Evolutionary conservation across 1,140 invertebrate species (phyloP), one percentile per base, ranked within the genome.

Genomic region (Augochlora pura): DNA sequence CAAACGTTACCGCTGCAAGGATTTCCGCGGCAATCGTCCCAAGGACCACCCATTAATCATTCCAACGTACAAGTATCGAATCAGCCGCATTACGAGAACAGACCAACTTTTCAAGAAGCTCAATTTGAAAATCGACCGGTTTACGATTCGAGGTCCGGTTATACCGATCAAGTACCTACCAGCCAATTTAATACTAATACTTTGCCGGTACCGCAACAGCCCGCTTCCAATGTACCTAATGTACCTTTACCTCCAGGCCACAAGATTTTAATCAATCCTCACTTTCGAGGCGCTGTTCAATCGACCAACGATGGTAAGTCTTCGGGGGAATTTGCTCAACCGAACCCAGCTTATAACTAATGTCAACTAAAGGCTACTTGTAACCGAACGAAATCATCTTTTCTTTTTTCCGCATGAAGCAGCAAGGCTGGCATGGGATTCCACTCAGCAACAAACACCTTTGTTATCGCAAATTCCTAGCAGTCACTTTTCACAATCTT

Each of bases 201-300:
- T 52, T 73, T 77, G 75, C 80, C 81, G 60, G 79, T 82, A 64
- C 66, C 82, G 10, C 87, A 82, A 84, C 84, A 84, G 71, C 78
- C 84, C 52, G 21, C 74, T 59, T 66, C 79, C 60, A 80, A 84
- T 82, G 77, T 77, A 69, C 81, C 88, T 39, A 87, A 83, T 81
- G 83, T 91, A 62, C 85, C 88, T 60, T 81, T 92, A 69, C 89
- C 91, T 70, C 88, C 88, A 75, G 91, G 92, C 38, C 92, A 93
- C 81, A 93, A 93, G 77, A 93, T 93, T 78, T 87, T 93, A 49
- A 93, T 93, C 69, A 93, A 93, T 86, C 93, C 93, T 46, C 93
- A 93, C 80, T 93, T 93, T 81, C 84, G 91, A 87, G 93, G 93
- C 12, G 88, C 86, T 27, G 88, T 90, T 39, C 91, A 90, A 71